Base-by-base conservation (phyloP, 2,797 vertebrate species). In the Scomberomorus guttatus region DNA sequence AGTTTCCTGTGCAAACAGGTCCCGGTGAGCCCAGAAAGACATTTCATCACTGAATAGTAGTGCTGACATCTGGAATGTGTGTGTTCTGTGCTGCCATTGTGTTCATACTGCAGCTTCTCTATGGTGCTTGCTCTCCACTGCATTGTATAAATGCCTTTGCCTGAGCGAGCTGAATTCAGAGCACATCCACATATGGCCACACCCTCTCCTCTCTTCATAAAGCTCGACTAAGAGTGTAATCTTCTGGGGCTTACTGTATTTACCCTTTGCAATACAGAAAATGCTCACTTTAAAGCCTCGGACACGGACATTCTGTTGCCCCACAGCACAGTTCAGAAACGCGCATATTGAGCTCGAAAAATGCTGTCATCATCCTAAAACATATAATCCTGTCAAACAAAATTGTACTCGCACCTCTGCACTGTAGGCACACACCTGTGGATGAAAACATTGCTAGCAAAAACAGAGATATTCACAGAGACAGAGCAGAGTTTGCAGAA, bases 241-340 rank as follows among this genome's bases (percentile, higher is more conserved):
- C 89, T 90, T 87, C 81, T 72, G 65, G 65, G 89, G 87, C 75
- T 90, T 90, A 90, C 80, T 88, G 87, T 87, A 81, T 90, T 93
- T 91, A 91, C 88, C 85, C 90, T 87, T 82, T 87, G 82, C 86
- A 87, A 81, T 63, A 77, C 72, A 81, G 64, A 81, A 88, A 85
- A 90, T 64, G 84, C 75, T 89, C 75, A 87, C 73, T 87, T 90
- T 81, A 86, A 89, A 87, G 82, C 71, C 75, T 2, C 3, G 74
- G 62, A 75, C 67, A 64, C 59, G 68, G 81, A 86, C 84, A 73
- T 88, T 72, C 84, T 77, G 61, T 79, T 74, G 74, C 68, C 80
- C 80, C 56, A 22, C 60, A 82, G 73, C 65, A 27, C 34, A 6
- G 17, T 48, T 20, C 24, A 64, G 42, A 20, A 50, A 50, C 6